Conservation (phyloP, 2,888 invertebrate genomes). For the Himalopsyche japonica region DNA sequence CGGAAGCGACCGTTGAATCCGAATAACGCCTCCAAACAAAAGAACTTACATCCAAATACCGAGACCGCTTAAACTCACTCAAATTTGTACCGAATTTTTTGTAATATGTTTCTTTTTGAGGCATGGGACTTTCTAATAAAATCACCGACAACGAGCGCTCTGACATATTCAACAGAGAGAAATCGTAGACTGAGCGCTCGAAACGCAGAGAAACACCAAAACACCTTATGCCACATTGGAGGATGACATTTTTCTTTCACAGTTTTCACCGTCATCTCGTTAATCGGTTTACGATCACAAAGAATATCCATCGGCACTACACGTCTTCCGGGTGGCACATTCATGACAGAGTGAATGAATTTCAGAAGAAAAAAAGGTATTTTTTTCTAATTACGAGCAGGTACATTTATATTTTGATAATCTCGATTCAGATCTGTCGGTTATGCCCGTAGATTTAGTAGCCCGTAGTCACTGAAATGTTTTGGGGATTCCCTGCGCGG, state of each 20-base stretch:
- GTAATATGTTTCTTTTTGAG: neutral
- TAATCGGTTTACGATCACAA: neutral
- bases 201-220: constrained; percentile 23
- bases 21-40: neutral
- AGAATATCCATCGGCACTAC: neutral
- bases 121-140: neutral
- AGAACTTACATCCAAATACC: neutral
- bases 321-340: neutral
- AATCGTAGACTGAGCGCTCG: neutral
- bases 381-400: constrained; percentile 33
- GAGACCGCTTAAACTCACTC: neutral
- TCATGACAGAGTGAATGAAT: neutral
- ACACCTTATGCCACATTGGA: neutral
- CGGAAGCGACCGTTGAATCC: neutral
- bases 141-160: neutral
- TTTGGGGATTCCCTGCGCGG: constrained; percentile 24
- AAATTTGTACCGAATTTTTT: constrained; percentile 2
- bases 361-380: neutral
- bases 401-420: constrained; percentile 32
- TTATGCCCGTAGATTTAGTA: neutral
- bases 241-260: neutral
- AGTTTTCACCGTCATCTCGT: neutral
- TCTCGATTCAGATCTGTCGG: neutral
- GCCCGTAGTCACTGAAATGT: neutral
- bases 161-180: neutral